A percentile compares a stretch with the other conserved stretches of the same genome.
phyloP scores from a whole-genome alignment of 2,888 invertebrate species.

The Agrochola lychnidis region DNA sequence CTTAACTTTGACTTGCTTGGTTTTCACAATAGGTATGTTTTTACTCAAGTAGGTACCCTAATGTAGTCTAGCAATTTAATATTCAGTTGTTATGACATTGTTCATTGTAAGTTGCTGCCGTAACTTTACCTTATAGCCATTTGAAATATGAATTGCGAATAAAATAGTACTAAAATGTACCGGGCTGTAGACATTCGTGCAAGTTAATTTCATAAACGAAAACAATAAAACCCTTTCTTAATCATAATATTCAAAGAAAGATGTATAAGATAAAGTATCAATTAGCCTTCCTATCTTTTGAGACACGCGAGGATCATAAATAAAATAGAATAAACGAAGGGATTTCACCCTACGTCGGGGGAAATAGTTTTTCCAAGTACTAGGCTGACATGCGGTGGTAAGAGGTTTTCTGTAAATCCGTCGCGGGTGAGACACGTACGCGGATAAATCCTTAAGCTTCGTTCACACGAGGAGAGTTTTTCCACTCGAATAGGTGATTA shows the following conservation, averaged over 20 bases:
- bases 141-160: slow-evolving; percentile 19
- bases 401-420: slow-evolving; percentile 79
- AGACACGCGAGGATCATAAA: slow-evolving; percentile 51
- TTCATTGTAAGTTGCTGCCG: background rate
- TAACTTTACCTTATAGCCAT: slow-evolving; percentile 6
- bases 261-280: slow-evolving; percentile 47
- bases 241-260: slow-evolving; percentile 31
- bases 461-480: background rate
- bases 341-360: slow-evolving; percentile 51
- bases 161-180: slow-evolving; percentile 14
- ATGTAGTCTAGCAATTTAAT: slow-evolving; percentile 3
- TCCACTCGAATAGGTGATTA: background rate
- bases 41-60: background rate
- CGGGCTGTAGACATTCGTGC: slow-evolving; percentile 39
- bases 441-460: slow-evolving; percentile 68
- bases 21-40: background rate
- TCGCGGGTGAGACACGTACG: slow-evolving; percentile 71
- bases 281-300: slow-evolving; percentile 46
- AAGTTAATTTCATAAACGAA: slow-evolving; percentile 25
- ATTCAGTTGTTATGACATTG: slow-evolving; percentile 1
- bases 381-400: slow-evolving; percentile 75
- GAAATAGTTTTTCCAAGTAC: slow-evolving; percentile 79
- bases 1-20: background rate
- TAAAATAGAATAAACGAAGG: slow-evolving; percentile 39
- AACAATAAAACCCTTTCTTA: slow-evolving; percentile 43